Base-by-base conservation (phyloP, 2,113 vertebrate species). In the Corynorhinus townsendii region DNA sequence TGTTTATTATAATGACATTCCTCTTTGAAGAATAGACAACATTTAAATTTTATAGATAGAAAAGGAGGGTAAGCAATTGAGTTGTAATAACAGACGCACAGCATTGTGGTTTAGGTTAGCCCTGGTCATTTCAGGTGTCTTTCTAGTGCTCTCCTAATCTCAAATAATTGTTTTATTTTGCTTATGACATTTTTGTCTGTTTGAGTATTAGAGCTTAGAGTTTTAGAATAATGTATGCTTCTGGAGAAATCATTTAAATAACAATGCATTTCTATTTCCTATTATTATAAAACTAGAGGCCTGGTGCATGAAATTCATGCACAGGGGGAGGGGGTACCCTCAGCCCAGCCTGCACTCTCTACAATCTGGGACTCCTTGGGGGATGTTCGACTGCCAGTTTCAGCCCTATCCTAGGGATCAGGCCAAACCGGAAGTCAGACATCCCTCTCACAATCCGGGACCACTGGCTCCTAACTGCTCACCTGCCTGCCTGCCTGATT, bases 241-340 rank as follows among this genome's bases (percentile, higher is more conserved):
- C 38, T 33, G 26, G 49, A 75, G 54, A 90, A 93, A 71, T 96
- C n/a, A 94, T 95, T 95, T 93, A 94, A 96, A 77, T 90, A 71
- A 95, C 81, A 95, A 96, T 88, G 43, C 22, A 68, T 96, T 97
- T 95, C 69, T 96, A 33, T 89, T 89, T 91, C 22, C 33, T 88
- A 35, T 83, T 52, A 77, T 75, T 93, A 91, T 76, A 71, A 68
- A 52, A 56, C 20, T 56, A 56, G 19, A 22, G 54, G 19, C 7
- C 54, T 0, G 1, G 20, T 22, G 54, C 54, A 56, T 2, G 1
- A 56, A 56, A 56, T 54, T 20, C 19, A 54, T 54, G 52, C 52
- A 54, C 15, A 5, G 52, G 19, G 6, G 19, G 2, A 5, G 19
- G 52, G 19, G 5, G 52, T 19, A 0, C 52, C 52, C 19, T 54